Percentiles rank a stretch among this genome's conserved stretches.
These are phyloP conservation scores for Drosophila insularis DNA, from an alignment of 1,140 invertebrate genomes.

Conservation along the genomic window DNA sequence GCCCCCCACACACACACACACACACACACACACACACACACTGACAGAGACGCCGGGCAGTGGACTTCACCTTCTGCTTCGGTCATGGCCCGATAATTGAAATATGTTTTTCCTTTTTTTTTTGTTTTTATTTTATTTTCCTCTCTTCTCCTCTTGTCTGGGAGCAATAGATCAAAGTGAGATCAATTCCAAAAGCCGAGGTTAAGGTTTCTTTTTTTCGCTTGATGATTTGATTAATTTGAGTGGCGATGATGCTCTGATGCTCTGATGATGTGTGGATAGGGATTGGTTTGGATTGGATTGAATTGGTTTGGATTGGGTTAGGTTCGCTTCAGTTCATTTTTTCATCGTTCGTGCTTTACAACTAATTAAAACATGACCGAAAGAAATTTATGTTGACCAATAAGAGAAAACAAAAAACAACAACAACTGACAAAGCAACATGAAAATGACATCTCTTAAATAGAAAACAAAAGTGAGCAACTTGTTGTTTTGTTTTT, in stretches of 20 bases:
- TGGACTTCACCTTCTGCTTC: conserved; percentile 56
- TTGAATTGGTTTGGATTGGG: conserved; percentile 21
- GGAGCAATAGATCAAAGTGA: conserved; percentile 63
- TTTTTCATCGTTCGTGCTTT: not conserved
- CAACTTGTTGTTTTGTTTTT: not conserved
- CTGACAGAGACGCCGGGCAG: conserved; percentile 35
- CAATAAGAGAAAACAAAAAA: not conserved
- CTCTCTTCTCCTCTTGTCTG: not conserved
- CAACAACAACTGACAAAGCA: not conserved
- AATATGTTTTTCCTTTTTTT: conserved; percentile 58
- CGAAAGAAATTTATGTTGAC: conserved; percentile 10
- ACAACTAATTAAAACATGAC: conserved; percentile 55
- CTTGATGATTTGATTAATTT: conserved; percentile 78
- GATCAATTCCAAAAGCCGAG: conserved; percentile 32
- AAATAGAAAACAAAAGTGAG: conserved; percentile 11
- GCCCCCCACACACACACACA: conserved; percentile 49
- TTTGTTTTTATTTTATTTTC: not conserved
- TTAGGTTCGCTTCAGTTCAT: conserved; percentile 22
- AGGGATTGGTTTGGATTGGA: not conserved
- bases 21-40: conserved; percentile 31
- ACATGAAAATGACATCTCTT: not conserved
- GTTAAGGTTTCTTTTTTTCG: conserved; percentile 25
- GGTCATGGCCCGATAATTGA: conserved; percentile 76
- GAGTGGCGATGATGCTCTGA: conserved; percentile 32
- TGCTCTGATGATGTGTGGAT: conserved; percentile 9